phyloP scores from a whole-genome alignment of 2,888 invertebrate genomes.

The Parnassius orleans region DNA sequence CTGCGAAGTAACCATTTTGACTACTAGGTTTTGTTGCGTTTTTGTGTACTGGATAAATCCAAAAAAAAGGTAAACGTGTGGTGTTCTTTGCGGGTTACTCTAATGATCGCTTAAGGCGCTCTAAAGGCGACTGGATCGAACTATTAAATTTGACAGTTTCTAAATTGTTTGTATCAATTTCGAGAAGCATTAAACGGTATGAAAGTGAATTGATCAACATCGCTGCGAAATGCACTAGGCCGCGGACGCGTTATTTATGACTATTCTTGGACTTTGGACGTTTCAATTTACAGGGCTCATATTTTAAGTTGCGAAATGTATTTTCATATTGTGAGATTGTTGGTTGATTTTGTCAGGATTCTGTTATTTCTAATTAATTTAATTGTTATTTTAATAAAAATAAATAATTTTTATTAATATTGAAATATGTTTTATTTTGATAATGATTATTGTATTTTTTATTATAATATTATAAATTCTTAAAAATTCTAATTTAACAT shows the following conservation, averaged over 20 bases:
- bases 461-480: too few relatives aligned
- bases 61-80: neutral
- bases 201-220: slow-evolving; percentile 17
- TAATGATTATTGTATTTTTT: too few relatives aligned
- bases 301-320: neutral
- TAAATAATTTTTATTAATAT: too few relatives aligned
- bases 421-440: too few relatives aligned
- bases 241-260: neutral
- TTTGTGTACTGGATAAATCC: neutral
- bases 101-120: slow-evolving; percentile 21
- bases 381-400: too few relatives aligned
- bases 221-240: neutral
- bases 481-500: too few relatives aligned
- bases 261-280: neutral
- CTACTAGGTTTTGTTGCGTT: too few relatives aligned
- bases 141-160: slow-evolving; percentile 20
- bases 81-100: neutral
- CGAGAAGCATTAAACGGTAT: slow-evolving; percentile 16
- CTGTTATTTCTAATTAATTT: too few relatives aligned
- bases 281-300: neutral
- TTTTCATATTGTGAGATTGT: too few relatives aligned
- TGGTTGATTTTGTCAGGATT: too few relatives aligned
- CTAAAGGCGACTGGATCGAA: neutral
- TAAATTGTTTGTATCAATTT: slow-evolving; percentile 18
- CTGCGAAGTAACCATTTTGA: too few relatives aligned